phyloP scores from a whole-genome alignment of 2,113 vertebrate genomes.

The Puntigrus tetrazona region DNA sequence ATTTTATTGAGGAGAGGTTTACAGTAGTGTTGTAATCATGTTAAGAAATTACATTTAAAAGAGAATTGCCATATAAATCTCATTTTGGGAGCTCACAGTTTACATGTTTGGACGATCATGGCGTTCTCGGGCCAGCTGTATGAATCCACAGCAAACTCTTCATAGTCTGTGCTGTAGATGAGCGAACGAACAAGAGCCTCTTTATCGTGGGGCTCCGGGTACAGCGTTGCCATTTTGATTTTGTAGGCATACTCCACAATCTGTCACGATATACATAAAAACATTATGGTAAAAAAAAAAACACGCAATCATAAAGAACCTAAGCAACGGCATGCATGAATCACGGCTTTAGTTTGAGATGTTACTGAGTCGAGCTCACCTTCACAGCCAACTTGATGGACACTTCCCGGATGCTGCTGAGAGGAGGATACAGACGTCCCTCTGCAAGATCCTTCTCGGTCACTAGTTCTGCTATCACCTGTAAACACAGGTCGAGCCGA shows the following conservation, averaged over 20 bases:
- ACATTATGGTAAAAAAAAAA: background rate
- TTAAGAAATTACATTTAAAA: conserved; percentile 50
- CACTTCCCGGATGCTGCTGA: conserved; percentile 84
- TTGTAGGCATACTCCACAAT: conserved; percentile 86
- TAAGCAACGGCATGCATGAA: background rate
- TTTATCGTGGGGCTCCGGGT: conserved; percentile 88
- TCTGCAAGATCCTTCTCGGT: conserved; percentile 86
- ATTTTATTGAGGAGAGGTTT: conserved; percentile 61
- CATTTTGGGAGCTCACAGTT: conserved; percentile 67
- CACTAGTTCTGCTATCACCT: conserved; percentile 89
- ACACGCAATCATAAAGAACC: background rate
- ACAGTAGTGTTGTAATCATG: conserved; percentile 25
- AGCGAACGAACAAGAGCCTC: conserved; percentile 82
- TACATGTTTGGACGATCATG: conserved; percentile 84
- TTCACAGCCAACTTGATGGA: conserved; percentile 88
- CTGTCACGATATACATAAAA: conserved; percentile 68
- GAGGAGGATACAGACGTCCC: conserved; percentile 91
- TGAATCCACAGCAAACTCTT: conserved; percentile 82
- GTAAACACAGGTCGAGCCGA: background rate
- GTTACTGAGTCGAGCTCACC: conserved; percentile 70
- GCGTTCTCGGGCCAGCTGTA: conserved; percentile 88
- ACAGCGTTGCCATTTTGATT: conserved; percentile 82
- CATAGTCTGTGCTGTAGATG: conserved; percentile 85
- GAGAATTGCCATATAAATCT: conserved; percentile 39
- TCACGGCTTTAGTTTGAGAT: background rate